Base-by-base conservation (phyloP, 2,113 vertebrate species). In the Pachypanchax playfairii region DNA sequence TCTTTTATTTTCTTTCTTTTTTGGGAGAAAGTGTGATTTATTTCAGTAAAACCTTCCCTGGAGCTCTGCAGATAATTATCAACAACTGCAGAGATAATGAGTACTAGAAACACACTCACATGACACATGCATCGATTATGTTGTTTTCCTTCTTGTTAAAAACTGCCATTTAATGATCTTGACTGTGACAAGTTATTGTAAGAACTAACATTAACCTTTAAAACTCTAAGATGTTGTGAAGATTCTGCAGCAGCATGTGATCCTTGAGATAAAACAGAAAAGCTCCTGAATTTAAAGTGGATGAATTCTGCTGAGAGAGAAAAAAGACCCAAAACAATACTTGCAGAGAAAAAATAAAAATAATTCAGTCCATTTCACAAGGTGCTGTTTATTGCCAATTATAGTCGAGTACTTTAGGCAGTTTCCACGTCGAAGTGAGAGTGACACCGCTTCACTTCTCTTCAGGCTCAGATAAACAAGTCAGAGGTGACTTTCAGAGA, bases 361-460 rank as follows among this genome's bases (percentile, higher is more conserved):
- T 46, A 81, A 83, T 83, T 66, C 41, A 51, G 38, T 71, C 62
- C 25, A 74, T 86, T 77, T 84, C 63, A 56, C 75, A 64, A 68
- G 58, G 61, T 79, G 50, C 75, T 84, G 66, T 86, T 88, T 84
- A 83, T 80, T 82, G 80, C 58, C 81, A 85, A 89, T 89, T 86
- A 89, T 51, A 75, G 33, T 77, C 50, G 70, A 90, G 87, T 68
- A 65, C 85, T 88, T 84, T 62, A 76, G 74, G 83, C 51, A 33
- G 38, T 56, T 60, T 70, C 56, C 50, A 53, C n/a, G 17, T 36
- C 25, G 51, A 77, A 59, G 70, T 62, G 61, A 80, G 51, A 78
- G 75, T 78, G 65, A 72, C 62, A 80, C 49, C 5, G 38, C 60
- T 83, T 76, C 65, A 50, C 49, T 81, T 78, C 46, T 72, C 29